Evolutionary conservation across 37 sponge, comb jelly and placozoan species (phyloP), one percentile per base, ranked within the genome.

Genomic region (Halisarca cf. caerulea): DNA sequence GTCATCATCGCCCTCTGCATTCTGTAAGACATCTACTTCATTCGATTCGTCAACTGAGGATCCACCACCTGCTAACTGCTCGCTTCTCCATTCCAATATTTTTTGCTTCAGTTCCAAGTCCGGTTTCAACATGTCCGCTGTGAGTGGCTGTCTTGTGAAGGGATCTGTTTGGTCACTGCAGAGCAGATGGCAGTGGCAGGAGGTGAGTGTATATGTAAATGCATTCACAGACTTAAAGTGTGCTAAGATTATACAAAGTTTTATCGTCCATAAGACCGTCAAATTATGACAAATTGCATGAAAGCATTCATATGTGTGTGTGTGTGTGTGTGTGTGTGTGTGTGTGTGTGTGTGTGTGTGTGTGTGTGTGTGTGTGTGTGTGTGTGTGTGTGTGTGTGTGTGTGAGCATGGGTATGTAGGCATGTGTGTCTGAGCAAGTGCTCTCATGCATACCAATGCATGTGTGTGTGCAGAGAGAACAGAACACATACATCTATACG

Each of bases 121-220:
- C 17, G 97, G 89, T 68, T 85, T 43, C 34, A 99, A 60, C 93
- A 95, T 94, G 78, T 94, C 97, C 2, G 81, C 55, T 18, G 97
- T 96, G 28, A 99, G 92, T 33, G 95, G 94, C 38, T 82, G 77
- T 57, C 99, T 82, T 73, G 94, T 94, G 85, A 95, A 99, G 2
- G 99, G 99, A 69, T 99, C 99, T 24, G 74, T 88, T 28, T 70
- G 42, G 66, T 89, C 86, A 82, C 95, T 95, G 60, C n/a, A 62
- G n/a, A n/a, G n/a, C n/a, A n/a, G n/a, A n/a, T n/a, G n/a, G n/a
- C n/a, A n/a, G n/a, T n/a, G n/a, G n/a, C n/a, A n/a, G n/a, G n/a
- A n/a, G n/a, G n/a, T 37, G 41, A 78, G 3, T 24, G 7, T 69
- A 68, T 1, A 51, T 62, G n/a, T 20, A 62, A 15, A n/a, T n/a